These are phyloP conservation scores for Psittacara wagleri DNA, from an alignment of 2,113 vertebrate species.

Conservation along the genomic window DNA sequence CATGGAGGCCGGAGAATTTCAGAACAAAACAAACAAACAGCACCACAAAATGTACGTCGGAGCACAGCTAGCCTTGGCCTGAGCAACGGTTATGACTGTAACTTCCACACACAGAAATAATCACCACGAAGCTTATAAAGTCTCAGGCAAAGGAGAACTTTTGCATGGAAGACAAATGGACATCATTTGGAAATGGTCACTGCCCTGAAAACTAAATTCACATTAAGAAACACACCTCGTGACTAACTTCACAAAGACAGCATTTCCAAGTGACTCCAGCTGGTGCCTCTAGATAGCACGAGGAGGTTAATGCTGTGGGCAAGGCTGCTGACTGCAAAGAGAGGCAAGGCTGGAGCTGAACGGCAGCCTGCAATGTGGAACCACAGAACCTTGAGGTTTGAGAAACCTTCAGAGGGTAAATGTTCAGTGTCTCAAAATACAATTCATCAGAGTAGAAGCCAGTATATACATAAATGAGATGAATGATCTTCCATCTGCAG, in stretches of 20 bases:
- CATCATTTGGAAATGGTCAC: neutral
- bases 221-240: neutral
- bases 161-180: neutral
- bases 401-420: neutral
- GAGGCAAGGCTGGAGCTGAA: neutral
- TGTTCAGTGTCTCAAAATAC: neutral
- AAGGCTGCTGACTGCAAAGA: neutral
- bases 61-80: neutral
- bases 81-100: neutral
- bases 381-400: neutral
- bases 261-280: neutral
- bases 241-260: neutral
- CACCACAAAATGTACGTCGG: neutral
- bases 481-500: neutral
- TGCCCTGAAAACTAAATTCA: neutral
- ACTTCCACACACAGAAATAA: conserved; percentile 6
- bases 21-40: neutral
- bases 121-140: neutral
- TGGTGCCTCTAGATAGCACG: neutral
- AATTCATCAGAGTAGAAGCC: neutral
- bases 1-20: neutral
- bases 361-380: neutral
- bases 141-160: neutral
- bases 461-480: neutral
- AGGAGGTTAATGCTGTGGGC: neutral